Base-by-base conservation (phyloP, 2,797 vertebrate species). In the Ctenopoma kingsleyae region DNA sequence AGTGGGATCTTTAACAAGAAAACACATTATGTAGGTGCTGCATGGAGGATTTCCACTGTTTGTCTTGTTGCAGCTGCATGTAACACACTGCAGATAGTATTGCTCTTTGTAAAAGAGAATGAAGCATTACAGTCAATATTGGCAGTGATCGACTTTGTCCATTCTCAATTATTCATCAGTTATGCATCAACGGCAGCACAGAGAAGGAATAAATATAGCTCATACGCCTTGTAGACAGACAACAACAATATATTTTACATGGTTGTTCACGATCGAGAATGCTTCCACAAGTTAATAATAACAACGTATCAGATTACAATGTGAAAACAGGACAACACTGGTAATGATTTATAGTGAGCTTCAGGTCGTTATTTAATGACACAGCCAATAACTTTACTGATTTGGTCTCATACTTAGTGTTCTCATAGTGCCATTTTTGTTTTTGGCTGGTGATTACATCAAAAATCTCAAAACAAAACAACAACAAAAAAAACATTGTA, bases 141-240 rank as follows among this genome's bases (percentile, higher is more conserved):
- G 78, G 80, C 74, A 83, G 57, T 3, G 56, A 72, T 86, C 76
- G 71, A 72, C 68, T 67, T 80, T 83, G 53, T 74, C 61, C 59
- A 77, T 50, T 71, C 43, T 76, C 83, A 82, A 87, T 87, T 83
- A 78, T 84, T 84, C 41, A 82, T 74, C 57, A 76, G 71, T 60
- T 53, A 49, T 49, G 47, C 67, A 69, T 77, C 72, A 73, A 70
- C 80, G 50, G 35, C 44, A 69, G 56, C 49, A 49, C 23, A 36
- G 48, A 54, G 43, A 55, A 48, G 19, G 53, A 44, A 67, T 70
- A 50, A 79, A 50, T 48, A 40, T 40, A 40, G 30, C 30, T 30
- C 19, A 36, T 53, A 55, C 22, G 5, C 9, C n/a, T 19, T 36
- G 17, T 35, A 72, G 54, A 59, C 55, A 53, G 23, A 64, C 47